phyloP scores from a whole-genome alignment of 2,113 vertebrate genomes.

The Glareola pratincola region DNA sequence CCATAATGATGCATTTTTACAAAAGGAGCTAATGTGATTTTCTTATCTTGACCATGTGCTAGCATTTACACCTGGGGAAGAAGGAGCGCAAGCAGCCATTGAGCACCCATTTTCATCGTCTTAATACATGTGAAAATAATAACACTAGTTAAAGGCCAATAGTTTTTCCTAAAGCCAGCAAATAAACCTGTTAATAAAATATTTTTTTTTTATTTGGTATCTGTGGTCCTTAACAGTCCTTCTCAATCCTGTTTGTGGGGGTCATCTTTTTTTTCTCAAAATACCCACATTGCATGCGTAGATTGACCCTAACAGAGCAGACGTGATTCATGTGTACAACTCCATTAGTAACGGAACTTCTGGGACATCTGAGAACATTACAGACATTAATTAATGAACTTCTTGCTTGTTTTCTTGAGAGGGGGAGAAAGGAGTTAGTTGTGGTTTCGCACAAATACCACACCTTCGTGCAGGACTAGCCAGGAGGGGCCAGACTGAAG shows the following conservation, averaged over 20 bases:
- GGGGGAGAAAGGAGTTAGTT: background rate
- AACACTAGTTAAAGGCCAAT: background rate
- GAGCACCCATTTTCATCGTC: background rate
- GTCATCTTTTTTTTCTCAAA: background rate
- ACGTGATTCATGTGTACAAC: background rate
- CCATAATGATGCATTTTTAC: background rate
- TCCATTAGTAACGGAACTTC: background rate
- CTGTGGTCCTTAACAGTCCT: background rate
- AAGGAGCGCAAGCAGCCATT: background rate
- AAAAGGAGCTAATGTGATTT: background rate
- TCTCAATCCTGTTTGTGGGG: background rate
- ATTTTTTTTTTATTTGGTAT: background rate
- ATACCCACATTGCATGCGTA: background rate
- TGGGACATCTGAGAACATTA: rapidly evolving
- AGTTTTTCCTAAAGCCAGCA: background rate
- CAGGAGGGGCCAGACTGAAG: background rate
- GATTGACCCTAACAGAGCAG: background rate
- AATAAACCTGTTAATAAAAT: background rate
- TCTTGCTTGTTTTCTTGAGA: background rate
- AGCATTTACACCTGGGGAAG: background rate
- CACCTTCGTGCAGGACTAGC: background rate
- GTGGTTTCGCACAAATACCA: background rate
- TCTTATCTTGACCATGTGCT: background rate
- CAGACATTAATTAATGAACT: background rate
- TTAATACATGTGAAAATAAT: background rate